Evolutionary conservation across 1,140 invertebrate genomes (phyloP).

Genomic region (Dendrolimus punctatus): DNA sequence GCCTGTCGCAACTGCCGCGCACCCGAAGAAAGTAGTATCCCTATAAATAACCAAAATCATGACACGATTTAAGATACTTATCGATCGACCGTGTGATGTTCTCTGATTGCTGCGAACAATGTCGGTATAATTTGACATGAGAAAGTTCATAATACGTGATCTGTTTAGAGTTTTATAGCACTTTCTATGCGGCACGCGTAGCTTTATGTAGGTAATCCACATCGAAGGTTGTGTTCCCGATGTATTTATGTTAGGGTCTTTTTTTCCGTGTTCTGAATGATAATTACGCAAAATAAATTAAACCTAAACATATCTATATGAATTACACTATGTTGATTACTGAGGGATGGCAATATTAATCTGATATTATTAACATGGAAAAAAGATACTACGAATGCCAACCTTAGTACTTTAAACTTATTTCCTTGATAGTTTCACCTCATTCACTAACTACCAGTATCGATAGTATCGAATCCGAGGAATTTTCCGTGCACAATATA

Average conservation of each 20-base stretch:
- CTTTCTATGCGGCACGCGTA: slow-evolving; percentile 27
- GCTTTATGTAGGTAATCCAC: slow-evolving; percentile 19
- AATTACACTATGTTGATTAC: slow-evolving; percentile 1
- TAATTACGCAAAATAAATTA: slow-evolving; percentile 1
- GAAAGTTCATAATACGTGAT: slow-evolving; percentile 32
- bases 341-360: too few species aligned
- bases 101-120: background rate
- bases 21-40: too few species aligned
- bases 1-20: too few species aligned
- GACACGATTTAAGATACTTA: background rate
- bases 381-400: too few species aligned
- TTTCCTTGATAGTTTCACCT: too few species aligned
- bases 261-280: slow-evolving; percentile 24
- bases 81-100: background rate
- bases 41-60: too few species aligned
- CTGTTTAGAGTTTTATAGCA: slow-evolving; percentile 18
- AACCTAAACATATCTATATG: background rate
- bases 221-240: slow-evolving; percentile 21
- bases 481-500: too few species aligned
- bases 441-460: too few species aligned
- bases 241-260: slow-evolving; percentile 18
- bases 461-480: too few species aligned
- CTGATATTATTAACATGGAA: too few species aligned
- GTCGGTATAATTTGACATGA: slow-evolving; percentile 14
- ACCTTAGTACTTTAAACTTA: too few species aligned